Evolutionary conservation across 53 echinoderm and acorn worm species (phyloP).

Genomic region (Holothuria leucospilota): DNA sequence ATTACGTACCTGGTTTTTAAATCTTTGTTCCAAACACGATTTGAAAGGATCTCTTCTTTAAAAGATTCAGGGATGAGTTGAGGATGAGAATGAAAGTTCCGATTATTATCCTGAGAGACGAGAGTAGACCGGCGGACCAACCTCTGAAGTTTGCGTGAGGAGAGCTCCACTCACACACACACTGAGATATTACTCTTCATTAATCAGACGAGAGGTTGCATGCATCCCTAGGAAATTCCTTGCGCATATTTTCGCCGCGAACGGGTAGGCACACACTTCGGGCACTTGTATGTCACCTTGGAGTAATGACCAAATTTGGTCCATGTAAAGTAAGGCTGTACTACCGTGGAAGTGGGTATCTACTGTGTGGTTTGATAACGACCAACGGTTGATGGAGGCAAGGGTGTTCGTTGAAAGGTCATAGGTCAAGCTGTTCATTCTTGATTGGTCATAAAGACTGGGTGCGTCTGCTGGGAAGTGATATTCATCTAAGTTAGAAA

Average conservation of each 20-base stretch:
- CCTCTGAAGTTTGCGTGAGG: conserved; percentile 31
- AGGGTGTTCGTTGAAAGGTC: no score
- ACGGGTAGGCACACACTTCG: conserved; percentile 16
- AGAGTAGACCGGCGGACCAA: conserved; percentile 40
- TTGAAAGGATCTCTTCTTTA: not conserved
- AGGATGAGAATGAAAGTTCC: conserved; percentile 48
- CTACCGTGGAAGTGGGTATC: conserved; percentile 6
- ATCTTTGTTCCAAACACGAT: not conserved
- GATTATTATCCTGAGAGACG: conserved; percentile 36
- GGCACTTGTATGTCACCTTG: conserved; percentile 32
- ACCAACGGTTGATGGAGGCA: not conserved
- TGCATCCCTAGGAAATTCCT: conserved; percentile 41
- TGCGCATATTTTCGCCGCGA: conserved; percentile 51
- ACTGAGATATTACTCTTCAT: not conserved
- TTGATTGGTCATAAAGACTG: no score
- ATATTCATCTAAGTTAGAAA: no score
- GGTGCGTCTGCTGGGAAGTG: no score
- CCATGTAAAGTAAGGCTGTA: conserved; percentile 39
- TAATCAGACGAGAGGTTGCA: not conserved
- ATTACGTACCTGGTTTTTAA: not conserved
- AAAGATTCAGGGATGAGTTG: not conserved
- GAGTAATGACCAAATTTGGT: conserved; percentile 49
- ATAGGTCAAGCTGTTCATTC: no score
- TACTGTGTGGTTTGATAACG: conserved; percentile 4
- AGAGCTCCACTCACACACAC: conserved; percentile 21